These are phyloP conservation scores for Gordius sp. DNA, from an alignment of 2,888 invertebrate genomes.

Conservation along the genomic window DNA sequence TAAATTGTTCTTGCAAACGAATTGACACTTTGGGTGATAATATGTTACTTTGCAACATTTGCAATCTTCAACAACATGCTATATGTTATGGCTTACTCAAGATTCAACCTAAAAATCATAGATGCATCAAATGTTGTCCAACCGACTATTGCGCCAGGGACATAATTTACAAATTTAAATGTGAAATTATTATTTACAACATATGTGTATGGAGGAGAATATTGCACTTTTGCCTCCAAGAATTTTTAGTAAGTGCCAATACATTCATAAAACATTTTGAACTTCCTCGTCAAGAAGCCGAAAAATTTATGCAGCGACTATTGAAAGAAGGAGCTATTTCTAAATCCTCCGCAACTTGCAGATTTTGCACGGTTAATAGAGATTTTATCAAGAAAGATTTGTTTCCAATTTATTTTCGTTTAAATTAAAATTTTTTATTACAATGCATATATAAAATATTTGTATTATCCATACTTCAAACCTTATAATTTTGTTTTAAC, in stretches of 20 bases:
- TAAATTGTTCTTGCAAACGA: not conserved
- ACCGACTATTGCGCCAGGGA: not conserved
- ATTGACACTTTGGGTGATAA: not conserved
- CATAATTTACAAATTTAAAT: constrained; percentile 1
- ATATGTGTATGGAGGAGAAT: constrained; percentile 7
- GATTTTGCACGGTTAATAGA: too few species aligned
- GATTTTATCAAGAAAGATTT: too few species aligned
- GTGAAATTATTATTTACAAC: not conserved
- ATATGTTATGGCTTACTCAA: not conserved
- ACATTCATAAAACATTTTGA: not conserved
- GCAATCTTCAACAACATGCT: not conserved
- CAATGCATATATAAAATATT: too few species aligned
- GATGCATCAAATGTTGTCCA: not conserved
- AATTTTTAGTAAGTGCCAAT: not conserved
- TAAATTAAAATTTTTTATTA: too few species aligned
- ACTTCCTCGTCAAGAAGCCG: not conserved
- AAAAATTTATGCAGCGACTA: not conserved
- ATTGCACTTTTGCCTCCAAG: not conserved
- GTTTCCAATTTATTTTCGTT: too few species aligned
- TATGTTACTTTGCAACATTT: not conserved
- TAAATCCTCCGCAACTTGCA: too few species aligned
- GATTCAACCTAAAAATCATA: not conserved
- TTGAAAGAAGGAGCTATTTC: not conserved
- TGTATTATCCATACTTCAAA: too few species aligned
- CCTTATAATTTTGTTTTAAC: too few species aligned